Base-by-base conservation (phyloP, 2,113 vertebrate genomes). In the Sinocyclocheilus maitianheensis region DNA sequence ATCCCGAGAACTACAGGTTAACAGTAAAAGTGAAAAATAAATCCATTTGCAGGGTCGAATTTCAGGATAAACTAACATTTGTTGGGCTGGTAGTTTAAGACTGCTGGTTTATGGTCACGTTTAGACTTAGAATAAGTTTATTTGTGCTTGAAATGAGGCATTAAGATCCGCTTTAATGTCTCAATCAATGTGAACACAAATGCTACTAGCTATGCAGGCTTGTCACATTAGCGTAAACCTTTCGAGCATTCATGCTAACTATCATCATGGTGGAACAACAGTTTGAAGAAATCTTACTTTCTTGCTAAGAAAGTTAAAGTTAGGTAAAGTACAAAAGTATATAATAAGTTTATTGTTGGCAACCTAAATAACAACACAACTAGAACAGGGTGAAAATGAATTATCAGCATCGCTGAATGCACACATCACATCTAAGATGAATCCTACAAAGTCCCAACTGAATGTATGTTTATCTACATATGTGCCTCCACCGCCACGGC, bases 401-500 rank as follows among this genome's bases (percentile, higher is more conserved):
- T 16, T 16, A 51, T 55, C 18, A 13, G 7, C 46, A 77, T 79
- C 20, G 40, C 26, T 37, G 1, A 58, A 40, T n/a, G 30, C 20
- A 40, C 77, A 79, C 30, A 11, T 16, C 10, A 60, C 53, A 60
- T 60, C 9, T 37, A 37, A 78, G 26, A 60, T 37, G 40, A 60
- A n/a, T 30, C 48, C 74, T 11, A 14, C 8, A 30, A 1, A 14
- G 13, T 10, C n/a, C 46, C 24, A 53, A 34, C 16, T n/a, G 6
- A 78, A 40, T 22, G 13, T 9, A 22, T 63, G 20, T 43, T 60
- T 14, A n/a, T 16, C 10, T 22, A 71, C 88, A 20, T 63, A 46
- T 86, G 81, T 34, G 26, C 85, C 87, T 81, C 72, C 83, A 40
- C 81, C 48, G 84, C 84, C 83, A 72, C 7, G 69, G 60, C 87